Base-by-base conservation (phyloP, 1,140 invertebrate genomes). In the Eriosoma lanigerum region DNA sequence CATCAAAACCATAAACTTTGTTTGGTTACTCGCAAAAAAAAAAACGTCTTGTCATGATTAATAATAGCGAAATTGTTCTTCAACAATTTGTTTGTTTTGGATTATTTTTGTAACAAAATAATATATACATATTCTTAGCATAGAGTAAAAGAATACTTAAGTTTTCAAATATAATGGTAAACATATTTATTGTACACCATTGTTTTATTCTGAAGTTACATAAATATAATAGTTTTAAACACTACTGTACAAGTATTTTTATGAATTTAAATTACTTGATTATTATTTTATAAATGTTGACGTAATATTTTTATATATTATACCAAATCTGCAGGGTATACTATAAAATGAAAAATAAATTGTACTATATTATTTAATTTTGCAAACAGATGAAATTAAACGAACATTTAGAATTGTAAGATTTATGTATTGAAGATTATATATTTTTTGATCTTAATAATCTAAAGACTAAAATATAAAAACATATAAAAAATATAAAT, bases 51-150 rank as follows among this genome's bases (percentile, higher is more conserved):
- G 66, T 50, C 46, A 10, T 29, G 24, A 12, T 6, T 50, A 70
- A 21, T 50, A 50, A 19, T 50, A 70, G 46, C 15, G 48, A 70
- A 17, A 70, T 50, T 48, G 44, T 48, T 8, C 8, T 24, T 26
- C 4, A 50, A 50, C 9, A 50, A 50, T 70, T 46, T 17, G n/a
- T 48, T 50, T 26, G 46, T 70, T 70, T 6, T 8, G 15, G 15
- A 10, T 50, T 19, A 24, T 70, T 70, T 70, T 26, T 50, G 24
- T 70, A 26, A 70, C 46, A 29, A 50, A 50, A 68, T 24, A 24
- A 68, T 44, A n/a, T 17, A 21, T n/a, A n/a, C n/a, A n/a, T n/a
- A n/a, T n/a, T n/a, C 66, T 50, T 50, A 50, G 2, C 50, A 26
- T 8, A 70, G 9, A 70, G 3, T 9, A 19, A 68, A 8, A 68